These are phyloP conservation scores for Rhyacophila evoluta DNA, from an alignment of 2,888 invertebrate species.

Conservation along the genomic window DNA sequence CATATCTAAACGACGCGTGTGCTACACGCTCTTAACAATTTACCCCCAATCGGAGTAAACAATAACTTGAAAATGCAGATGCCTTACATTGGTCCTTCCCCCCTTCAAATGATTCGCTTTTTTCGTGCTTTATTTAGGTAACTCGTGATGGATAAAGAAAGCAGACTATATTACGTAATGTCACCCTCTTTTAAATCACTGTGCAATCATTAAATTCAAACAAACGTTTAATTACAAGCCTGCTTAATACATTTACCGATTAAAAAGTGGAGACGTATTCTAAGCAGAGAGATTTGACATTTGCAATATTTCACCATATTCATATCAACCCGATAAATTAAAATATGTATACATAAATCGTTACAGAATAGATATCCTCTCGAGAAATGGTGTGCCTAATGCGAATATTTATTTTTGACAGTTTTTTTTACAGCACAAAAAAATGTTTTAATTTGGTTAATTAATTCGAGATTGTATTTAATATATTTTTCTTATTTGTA, in stretches of 20 bases:
- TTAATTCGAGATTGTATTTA: too few species aligned
- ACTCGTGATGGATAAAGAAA: constrained; percentile 7
- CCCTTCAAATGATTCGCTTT: constrained; percentile 1
- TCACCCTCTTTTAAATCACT: not conserved
- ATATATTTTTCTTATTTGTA: too few species aligned
- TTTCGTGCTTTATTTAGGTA: not conserved
- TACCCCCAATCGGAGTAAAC: constrained; percentile 2
- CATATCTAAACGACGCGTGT: not conserved
- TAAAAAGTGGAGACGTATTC: not conserved
- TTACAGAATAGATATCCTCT: too few species aligned
- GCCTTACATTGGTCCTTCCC: not conserved
- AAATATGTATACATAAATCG: too few species aligned
- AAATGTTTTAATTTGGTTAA: too few species aligned
- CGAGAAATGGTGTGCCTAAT: too few species aligned
- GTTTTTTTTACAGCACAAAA: too few species aligned
- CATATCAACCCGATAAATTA: too few species aligned
- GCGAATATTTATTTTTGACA: too few species aligned
- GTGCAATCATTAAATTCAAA: too few species aligned
- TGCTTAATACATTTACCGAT: not conserved
- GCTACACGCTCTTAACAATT: not conserved
- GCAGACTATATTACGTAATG: not conserved
- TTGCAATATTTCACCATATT: too few species aligned
- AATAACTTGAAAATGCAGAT: constrained; percentile 8
- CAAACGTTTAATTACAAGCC: not conserved
- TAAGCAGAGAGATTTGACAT: too few species aligned